Evolutionary conservation across 2,113 vertebrate genomes (phyloP), one percentile per base, ranked within the genome.

Genomic region (Octodon degus): DNA sequence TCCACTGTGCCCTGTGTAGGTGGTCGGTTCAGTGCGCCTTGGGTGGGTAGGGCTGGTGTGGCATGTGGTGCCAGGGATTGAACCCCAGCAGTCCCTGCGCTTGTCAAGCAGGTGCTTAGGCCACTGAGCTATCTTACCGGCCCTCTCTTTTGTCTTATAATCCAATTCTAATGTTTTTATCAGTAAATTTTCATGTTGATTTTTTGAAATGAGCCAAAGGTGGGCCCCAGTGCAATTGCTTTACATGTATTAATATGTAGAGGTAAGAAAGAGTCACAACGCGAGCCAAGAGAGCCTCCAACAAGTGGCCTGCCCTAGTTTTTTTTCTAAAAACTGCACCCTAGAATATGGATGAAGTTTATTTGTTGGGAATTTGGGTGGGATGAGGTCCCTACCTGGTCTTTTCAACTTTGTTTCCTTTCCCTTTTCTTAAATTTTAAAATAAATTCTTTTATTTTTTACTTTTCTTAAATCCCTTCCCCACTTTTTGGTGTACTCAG

Each of bases 371-470:
- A 12, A 62, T 19, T 77, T n/a, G 40, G 34, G 13, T 81, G 19
- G 40, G 34, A 34, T 85, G 40, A 91, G 34, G 62, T 40, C 10
- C 30, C 93, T 89, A 74, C 30, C 47, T n/a, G 30, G 62, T 93
- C 22, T 95, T 86, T 85, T 40, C 16, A 92, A 20, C 84, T 90
- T 58, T 93, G 22, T 96, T 94, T 89, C n/a, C 14, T 90, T 84
- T 81, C 10, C 24, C 16, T 58, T 91, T 79, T 74, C 34, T 77
- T 22, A 79, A 67, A 82, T 7, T 43, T 60, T 0, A 40, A 53
- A 58, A 58, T 58, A 19, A 58, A 16, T 58, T 17, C 16, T 58
- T 58, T 58, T 58, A 58, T 58, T 17, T 58, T 58, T 58, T 19
- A 58, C 20, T 67, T 91, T 79, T 74, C 40, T 77, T 22, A 79